Evolutionary conservation across 2,888 invertebrate species (phyloP).

Genomic region (Phragmatobia fuliginosa): DNA sequence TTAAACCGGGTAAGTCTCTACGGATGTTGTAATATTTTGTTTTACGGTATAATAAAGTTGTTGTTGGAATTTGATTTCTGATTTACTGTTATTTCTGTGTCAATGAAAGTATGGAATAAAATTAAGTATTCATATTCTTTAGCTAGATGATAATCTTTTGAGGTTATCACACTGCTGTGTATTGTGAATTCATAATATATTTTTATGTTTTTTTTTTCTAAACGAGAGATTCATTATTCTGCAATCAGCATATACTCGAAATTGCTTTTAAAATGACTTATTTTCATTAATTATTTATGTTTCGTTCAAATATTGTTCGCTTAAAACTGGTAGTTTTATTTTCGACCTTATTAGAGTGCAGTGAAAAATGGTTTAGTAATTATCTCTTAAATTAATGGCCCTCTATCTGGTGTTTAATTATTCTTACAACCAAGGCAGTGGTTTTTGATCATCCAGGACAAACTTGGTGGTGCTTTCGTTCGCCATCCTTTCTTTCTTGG

Average conservation of each 20-base stretch:
- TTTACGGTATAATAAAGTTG: constrained; percentile 24
- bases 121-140: background rate
- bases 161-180: background rate
- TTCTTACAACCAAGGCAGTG: background rate
- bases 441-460: background rate
- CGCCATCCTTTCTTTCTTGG: too few species aligned
- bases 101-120: background rate
- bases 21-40: constrained; percentile 38
- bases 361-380: background rate
- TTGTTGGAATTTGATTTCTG: background rate
- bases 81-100: constrained; percentile 3
- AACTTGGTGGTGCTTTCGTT: background rate
- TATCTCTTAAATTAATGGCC: background rate
- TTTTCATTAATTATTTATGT: too few species aligned
- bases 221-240: background rate
- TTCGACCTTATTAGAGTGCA: background rate
- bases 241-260: background rate
- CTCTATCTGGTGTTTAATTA: background rate
- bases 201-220: background rate
- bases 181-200: background rate
- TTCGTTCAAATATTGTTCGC: background rate
- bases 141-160: background rate
- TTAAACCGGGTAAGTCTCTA: constrained; percentile 49
- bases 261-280: too few species aligned
- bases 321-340: background rate